phyloP scores from a whole-genome alignment of 2,797 vertebrate species.

The Urosaurus nigricauda region DNA sequence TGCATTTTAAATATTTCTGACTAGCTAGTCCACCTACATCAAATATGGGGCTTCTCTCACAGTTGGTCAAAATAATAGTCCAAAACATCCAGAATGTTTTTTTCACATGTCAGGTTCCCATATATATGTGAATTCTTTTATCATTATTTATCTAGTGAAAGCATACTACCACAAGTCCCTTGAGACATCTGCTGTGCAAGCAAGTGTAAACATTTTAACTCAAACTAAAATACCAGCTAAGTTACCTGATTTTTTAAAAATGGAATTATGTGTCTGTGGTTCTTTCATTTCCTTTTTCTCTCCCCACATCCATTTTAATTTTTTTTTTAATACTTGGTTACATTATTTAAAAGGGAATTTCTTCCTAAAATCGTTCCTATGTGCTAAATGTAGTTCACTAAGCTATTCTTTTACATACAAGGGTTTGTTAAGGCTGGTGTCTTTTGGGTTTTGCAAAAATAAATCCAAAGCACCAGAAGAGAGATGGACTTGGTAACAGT shows the following conservation, averaged over 20 bases:
- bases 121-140: background rate
- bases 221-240: no score
- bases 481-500: background rate
- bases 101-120: background rate
- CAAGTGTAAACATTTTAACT: background rate
- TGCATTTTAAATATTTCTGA: background rate
- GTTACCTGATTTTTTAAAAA: no score
- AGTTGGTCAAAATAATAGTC: background rate
- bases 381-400: background rate
- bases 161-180: background rate
- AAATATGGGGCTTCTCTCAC: background rate
- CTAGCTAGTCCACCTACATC: background rate
- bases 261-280: no score
- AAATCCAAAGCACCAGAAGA: background rate
- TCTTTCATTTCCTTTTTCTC: no score
- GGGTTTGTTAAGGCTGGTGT: background rate
- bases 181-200: background rate
- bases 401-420: background rate
- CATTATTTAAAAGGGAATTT: no score
- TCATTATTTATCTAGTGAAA: background rate
- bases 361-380: background rate
- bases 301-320: no score
- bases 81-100: background rate
- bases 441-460: background rate
- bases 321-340: no score